Percentiles rank a stretch among this genome's conserved stretches.
Conservation (phyloP, 1,140 invertebrate species). For the Leptonema lineaticorne region DNA sequence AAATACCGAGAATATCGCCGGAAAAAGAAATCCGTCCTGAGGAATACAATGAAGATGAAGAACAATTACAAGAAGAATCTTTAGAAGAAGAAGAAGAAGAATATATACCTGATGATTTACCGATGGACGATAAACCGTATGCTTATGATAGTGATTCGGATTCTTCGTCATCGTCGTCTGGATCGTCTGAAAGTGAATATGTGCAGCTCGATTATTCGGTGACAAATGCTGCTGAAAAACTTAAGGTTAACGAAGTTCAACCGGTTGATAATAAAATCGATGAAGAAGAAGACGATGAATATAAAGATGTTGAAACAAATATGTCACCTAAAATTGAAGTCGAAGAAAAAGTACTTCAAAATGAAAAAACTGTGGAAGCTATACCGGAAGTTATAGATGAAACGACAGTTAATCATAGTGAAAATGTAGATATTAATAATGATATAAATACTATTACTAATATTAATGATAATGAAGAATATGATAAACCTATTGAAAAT, state of each 20-base stretch:
- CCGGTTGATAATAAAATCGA: background rate
- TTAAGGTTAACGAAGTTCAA: background rate
- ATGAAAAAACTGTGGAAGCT: background rate
- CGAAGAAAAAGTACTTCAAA: background rate
- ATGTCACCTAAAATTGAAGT: background rate
- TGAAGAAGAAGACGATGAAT: background rate
- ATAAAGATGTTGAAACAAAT: background rate
- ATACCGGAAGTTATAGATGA: background rate
- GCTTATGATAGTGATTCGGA: no score
- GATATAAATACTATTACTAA: background rate
- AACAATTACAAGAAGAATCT: no score
- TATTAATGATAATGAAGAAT: background rate
- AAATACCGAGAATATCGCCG: background rate
- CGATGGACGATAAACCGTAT: background rate
- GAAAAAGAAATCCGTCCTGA: no score
- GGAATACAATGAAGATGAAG: no score
- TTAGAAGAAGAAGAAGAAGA: no score
- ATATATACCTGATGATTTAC: no score
- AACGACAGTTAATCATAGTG: background rate
- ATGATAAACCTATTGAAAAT: background rate
- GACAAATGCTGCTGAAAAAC: no score
- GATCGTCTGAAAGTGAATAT: no score
- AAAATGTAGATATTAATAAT: background rate
- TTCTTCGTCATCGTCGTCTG: no score
- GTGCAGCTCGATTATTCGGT: no score